Base-by-base conservation (phyloP, 2,113 vertebrate species). In the Helogale parvula region DNA sequence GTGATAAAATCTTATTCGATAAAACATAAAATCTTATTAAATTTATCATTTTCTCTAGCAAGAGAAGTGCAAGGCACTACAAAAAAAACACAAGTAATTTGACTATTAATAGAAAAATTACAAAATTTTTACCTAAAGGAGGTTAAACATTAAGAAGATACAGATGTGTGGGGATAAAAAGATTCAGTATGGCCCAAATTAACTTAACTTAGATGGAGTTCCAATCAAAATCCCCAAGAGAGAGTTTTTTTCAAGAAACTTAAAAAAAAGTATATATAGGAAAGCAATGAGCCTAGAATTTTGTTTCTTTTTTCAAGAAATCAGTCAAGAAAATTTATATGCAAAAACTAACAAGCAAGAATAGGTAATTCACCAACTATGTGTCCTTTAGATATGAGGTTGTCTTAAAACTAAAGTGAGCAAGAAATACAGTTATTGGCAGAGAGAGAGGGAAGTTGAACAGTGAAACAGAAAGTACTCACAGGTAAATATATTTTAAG, bases 51-150 rank as follows among this genome's bases (percentile, higher is more conserved):
- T 63, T 81, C 19, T 41, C 77, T 88, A 60, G 27, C 14, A 92
- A 83, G 10, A 77, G 3, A 93, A 74, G 12, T 79, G 27, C 71
- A 91, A 63, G 7, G 2, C 8, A 84, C 10, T 45, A 96, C 17
- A 85, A 38, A 47, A 41, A 57, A 97, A 89, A 47, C 13, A n/a
- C 38, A 82, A 86, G 8, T 84, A 12, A 88, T 65, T n/a, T 91
- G 21, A 85, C 87, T 45, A 88, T 68, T 50, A 93, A 66, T 38
- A 83, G 52, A 90, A 97, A 92, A 77, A 50, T 80, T 33, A n/a
- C 11, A 25, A 63, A 76, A 66, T 72, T 68, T 68, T 81, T 89
- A 81, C 69, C 77, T 52, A 92, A 94, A 68, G 50, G 85, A 47
- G 71, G 76, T 82, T 93, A 96, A 97, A 95, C 27, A 72, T 45